These are phyloP conservation scores for Bovichtus variegatus DNA, from an alignment of 2,797 vertebrate species.

Conservation along the genomic window DNA sequence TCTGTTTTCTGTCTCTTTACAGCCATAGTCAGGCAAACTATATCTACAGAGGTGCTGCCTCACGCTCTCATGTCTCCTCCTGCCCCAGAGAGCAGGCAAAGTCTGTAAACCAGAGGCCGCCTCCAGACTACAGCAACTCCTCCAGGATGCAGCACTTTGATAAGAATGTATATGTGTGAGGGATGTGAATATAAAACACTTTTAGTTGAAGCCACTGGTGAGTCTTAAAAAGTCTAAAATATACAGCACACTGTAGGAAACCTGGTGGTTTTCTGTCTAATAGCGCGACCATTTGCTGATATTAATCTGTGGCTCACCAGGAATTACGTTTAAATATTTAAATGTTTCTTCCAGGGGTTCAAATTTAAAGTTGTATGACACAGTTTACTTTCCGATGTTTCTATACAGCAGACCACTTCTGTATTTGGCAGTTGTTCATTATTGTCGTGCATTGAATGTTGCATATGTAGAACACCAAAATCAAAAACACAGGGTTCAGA, in stretches of 20 bases:
- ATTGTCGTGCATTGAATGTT: background rate
- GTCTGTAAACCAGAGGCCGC: slow-evolving; percentile 76
- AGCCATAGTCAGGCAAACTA: slow-evolving; percentile 74
- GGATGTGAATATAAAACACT: slow-evolving; percentile 44
- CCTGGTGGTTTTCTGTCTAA: slow-evolving; percentile 19
- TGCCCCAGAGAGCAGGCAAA: slow-evolving; percentile 82
- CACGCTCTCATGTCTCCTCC: slow-evolving; percentile 87
- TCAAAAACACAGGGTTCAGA: slow-evolving; percentile 10
- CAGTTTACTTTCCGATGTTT: slow-evolving; percentile 38
- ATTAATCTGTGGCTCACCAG: slow-evolving; percentile 19
- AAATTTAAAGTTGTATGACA: slow-evolving; percentile 12
- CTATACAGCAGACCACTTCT: background rate
- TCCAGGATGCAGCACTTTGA: slow-evolving; percentile 91
- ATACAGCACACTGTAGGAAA: background rate
- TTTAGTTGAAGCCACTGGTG: slow-evolving; percentile 9
- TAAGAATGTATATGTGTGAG: slow-evolving; percentile 94
- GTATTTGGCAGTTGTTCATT: background rate
- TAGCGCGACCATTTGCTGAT: slow-evolving; percentile 12
- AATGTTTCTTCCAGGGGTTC: slow-evolving; percentile 8
- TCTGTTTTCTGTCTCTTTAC: slow-evolving; percentile 50
- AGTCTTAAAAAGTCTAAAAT: slow-evolving; percentile 12
- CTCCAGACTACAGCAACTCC: slow-evolving; percentile 79
- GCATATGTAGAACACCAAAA: slow-evolving; percentile 3
- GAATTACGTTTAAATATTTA: slow-evolving; percentile 1
- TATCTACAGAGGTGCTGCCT: slow-evolving; percentile 85